phyloP scores from a whole-genome alignment of 2,888 invertebrate genomes.

The Noctua pronuba region DNA sequence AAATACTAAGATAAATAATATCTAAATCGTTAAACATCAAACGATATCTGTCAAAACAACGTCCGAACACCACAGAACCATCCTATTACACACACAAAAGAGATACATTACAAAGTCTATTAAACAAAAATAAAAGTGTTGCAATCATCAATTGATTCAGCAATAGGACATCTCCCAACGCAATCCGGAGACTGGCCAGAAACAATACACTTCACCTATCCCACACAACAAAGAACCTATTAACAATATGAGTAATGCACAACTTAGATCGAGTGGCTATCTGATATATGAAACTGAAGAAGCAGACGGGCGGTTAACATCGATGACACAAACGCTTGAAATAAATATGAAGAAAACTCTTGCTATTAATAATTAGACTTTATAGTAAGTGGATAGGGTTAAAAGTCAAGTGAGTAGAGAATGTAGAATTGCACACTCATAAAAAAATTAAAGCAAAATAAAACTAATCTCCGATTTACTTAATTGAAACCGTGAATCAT shows the following conservation, averaged over 20 bases:
- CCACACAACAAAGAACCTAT: constrained; percentile 83
- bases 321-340: background rate
- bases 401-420: background rate
- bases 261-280: constrained; percentile 83
- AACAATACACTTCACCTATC: constrained; percentile 79
- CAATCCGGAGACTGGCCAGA: constrained; percentile 67
- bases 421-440: constrained; percentile 42
- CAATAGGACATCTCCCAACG: constrained; percentile 69
- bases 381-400: background rate
- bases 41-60: constrained; percentile 21
- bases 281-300: constrained; percentile 71
- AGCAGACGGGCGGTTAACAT: constrained; percentile 70
- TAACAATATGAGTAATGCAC: constrained; percentile 83
- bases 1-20: background rate
- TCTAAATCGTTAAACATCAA: constrained; percentile 6
- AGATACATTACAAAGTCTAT: constrained; percentile 60
- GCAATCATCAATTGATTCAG: constrained; percentile 64
- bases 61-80: constrained; percentile 17
- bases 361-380: background rate
- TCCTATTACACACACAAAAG: constrained; percentile 49
- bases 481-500: constrained; percentile 70
- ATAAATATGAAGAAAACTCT: background rate
- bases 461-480: constrained; percentile 67
- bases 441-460: constrained; percentile 62
- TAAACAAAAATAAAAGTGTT: constrained; percentile 62